A percentile compares a stretch with the other conserved stretches of the same genome.
Conservation (phyloP, 2,797 vertebrate genomes). For the Parauchenoglanis ngamensis region DNA sequence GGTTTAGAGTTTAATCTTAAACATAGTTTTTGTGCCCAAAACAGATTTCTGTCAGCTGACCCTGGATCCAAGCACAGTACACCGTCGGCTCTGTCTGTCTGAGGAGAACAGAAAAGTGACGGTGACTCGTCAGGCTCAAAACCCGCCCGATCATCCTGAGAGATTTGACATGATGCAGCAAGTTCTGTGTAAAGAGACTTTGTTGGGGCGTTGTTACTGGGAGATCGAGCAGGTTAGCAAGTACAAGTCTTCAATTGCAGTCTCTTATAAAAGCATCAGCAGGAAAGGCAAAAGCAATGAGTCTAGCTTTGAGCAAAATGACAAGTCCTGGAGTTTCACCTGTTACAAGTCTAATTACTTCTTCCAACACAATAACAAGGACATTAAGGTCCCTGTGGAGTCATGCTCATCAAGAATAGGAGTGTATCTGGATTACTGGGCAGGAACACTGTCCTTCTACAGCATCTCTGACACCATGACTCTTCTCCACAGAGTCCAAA, state of each 20-base stretch:
- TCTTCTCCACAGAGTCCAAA: slow-evolving; percentile 39
- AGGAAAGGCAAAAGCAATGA: slow-evolving; percentile 28
- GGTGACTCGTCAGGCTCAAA: background rate
- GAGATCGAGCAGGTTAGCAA: slow-evolving; percentile 13
- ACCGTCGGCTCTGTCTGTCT: slow-evolving; percentile 33
- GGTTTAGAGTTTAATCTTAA: background rate
- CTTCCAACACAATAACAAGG: background rate
- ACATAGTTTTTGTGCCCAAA: no score
- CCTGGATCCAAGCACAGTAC: slow-evolving; percentile 37
- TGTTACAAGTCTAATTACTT: background rate
- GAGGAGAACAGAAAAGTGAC: slow-evolving; percentile 35
- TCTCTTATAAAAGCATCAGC: slow-evolving; percentile 42
- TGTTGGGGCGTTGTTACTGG: slow-evolving; percentile 50
- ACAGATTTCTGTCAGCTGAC: slow-evolving; percentile 47
- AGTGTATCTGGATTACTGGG: slow-evolving; percentile 23
- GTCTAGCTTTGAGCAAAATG: background rate
- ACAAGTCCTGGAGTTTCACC: background rate
- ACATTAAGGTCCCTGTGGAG: background rate
- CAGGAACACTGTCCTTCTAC: slow-evolving; percentile 45
- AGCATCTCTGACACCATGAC: slow-evolving; percentile 45
- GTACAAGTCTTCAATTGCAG: background rate
- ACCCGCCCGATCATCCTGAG: slow-evolving; percentile 32
- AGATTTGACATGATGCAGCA: slow-evolving; percentile 30
- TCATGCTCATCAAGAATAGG: slow-evolving; percentile 5
- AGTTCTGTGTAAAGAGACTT: slow-evolving; percentile 44